Conservation (phyloP, 2,797 vertebrate species). For the Clarias pachynema region DNA sequence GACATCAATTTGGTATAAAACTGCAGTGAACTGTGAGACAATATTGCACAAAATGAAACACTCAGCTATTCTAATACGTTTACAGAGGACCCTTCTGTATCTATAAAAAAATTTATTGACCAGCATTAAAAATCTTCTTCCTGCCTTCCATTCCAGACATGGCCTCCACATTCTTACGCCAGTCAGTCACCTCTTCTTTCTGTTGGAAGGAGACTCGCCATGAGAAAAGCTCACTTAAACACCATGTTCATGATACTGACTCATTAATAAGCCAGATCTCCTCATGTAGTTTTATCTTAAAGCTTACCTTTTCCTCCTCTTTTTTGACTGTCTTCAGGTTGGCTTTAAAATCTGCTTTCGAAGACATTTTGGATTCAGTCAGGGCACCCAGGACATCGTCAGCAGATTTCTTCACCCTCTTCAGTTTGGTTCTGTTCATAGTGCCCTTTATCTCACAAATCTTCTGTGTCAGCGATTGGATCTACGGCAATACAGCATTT, state of each 20-base stretch:
- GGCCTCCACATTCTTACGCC: slow-evolving; percentile 65
- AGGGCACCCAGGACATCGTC: slow-evolving; percentile 64
- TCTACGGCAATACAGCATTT: slow-evolving; percentile 50
- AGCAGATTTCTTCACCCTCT: slow-evolving; percentile 67
- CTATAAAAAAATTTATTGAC: slow-evolving; percentile 37
- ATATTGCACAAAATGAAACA: slow-evolving; percentile 2
- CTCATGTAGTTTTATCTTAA: background rate
- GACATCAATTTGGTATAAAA: background rate
- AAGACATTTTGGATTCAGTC: slow-evolving; percentile 62
- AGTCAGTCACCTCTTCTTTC: slow-evolving; percentile 63
- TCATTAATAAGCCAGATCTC: background rate
- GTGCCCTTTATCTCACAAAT: slow-evolving; percentile 67
- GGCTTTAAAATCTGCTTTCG: slow-evolving; percentile 67
- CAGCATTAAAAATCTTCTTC: slow-evolving; percentile 60
- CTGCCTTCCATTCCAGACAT: slow-evolving; percentile 65
- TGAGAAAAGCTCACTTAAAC: background rate
- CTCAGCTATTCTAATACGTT: background rate
- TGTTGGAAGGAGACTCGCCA: slow-evolving; percentile 16
- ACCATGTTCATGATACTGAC: background rate
- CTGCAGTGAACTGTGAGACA: background rate
- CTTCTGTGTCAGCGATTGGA: slow-evolving; percentile 63
- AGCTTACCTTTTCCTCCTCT: slow-evolving; percentile 66
- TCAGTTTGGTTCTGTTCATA: slow-evolving; percentile 67
- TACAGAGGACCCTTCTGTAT: background rate
- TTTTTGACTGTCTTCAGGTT: slow-evolving; percentile 73